Conservation (phyloP, 2,888 invertebrate species). For the Eucriotettix oculatus region DNA sequence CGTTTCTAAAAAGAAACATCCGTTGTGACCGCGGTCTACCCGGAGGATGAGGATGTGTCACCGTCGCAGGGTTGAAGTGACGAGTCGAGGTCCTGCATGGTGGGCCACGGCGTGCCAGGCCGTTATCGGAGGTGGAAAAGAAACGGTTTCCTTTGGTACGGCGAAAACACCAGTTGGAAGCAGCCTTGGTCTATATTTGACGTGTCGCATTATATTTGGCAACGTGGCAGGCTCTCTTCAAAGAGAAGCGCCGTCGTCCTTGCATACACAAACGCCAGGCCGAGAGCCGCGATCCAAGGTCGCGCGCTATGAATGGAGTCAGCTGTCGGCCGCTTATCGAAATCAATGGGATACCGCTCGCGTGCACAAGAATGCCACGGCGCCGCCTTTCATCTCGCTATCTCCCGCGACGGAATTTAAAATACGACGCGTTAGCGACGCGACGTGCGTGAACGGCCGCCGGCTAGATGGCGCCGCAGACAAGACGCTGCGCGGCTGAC, state of each 20-base stretch:
- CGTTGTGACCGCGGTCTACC: too few relatives aligned
- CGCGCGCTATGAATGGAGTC: background rate
- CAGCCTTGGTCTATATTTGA: background rate
- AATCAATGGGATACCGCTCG: background rate
- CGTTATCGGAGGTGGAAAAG: background rate
- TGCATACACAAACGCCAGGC: conserved; percentile 1
- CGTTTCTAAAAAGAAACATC: too few relatives aligned
- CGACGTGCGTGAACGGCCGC: background rate
- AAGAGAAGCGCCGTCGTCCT: conserved; percentile 6
- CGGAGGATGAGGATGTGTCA: too few relatives aligned
- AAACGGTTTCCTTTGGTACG: too few relatives aligned
- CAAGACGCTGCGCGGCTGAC: background rate
- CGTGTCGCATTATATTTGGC: background rate
- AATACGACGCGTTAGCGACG: too few relatives aligned
- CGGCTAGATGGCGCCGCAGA: background rate
- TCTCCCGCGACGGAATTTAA: too few relatives aligned
- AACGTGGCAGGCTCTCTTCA: background rate
- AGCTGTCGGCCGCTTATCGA: background rate
- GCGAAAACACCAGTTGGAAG: background rate
- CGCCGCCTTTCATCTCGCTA: too few relatives aligned
- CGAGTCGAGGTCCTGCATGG: too few relatives aligned
- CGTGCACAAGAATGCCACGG: too few relatives aligned
- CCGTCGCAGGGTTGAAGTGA: too few relatives aligned
- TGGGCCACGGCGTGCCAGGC: too few relatives aligned
- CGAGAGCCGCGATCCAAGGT: conserved; percentile 1